Evolutionary conservation across 2,888 invertebrate species (phyloP).

Genomic region (Cheilosia variabilis): DNA sequence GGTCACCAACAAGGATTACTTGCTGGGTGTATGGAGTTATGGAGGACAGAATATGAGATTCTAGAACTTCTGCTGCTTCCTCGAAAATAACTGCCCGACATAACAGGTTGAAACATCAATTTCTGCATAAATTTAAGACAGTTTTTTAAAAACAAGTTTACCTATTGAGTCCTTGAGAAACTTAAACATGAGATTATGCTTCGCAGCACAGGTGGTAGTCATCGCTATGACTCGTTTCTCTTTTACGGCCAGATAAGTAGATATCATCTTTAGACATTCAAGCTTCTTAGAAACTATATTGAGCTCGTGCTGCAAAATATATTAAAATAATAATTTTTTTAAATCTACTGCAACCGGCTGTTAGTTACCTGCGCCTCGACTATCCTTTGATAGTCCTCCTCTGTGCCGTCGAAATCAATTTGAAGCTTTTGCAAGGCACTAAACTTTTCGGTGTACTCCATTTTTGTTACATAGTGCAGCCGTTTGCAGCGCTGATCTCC

Average conservation of each 20-base stretch:
- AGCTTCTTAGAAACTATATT: conserved; percentile 82
- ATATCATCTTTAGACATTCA: conserved; percentile 85
- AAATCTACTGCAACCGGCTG: not conserved
- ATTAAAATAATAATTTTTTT: conserved; percentile 46
- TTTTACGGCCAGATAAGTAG: conserved; percentile 85
- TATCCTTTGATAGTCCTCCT: conserved; percentile 79
- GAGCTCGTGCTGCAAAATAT: conserved; percentile 74
- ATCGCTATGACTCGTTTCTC: conserved; percentile 87
- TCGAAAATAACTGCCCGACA: conserved; percentile 89
- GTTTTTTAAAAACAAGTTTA: conserved; percentile 78
- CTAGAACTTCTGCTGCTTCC: conserved; percentile 95
- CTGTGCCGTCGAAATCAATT: conserved; percentile 80
- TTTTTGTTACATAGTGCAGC: conserved; percentile 79
- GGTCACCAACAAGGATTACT: conserved; percentile 94
- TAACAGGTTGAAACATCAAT: not conserved
- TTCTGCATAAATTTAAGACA: not conserved
- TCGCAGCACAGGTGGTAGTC: conserved; percentile 91
- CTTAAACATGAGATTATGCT: conserved; percentile 86
- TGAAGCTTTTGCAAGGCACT: conserved; percentile 79
- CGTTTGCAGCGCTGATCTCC: conserved; percentile 78
- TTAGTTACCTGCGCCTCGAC: conserved; percentile 76
- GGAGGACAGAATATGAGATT: conserved; percentile 92
- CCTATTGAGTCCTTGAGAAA: conserved; percentile 87
- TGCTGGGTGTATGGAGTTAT: conserved; percentile 90
- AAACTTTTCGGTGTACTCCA: conserved; percentile 80